phyloP scores from a whole-genome alignment of 2,888 invertebrate species.

The Bugulina stolonifera region DNA sequence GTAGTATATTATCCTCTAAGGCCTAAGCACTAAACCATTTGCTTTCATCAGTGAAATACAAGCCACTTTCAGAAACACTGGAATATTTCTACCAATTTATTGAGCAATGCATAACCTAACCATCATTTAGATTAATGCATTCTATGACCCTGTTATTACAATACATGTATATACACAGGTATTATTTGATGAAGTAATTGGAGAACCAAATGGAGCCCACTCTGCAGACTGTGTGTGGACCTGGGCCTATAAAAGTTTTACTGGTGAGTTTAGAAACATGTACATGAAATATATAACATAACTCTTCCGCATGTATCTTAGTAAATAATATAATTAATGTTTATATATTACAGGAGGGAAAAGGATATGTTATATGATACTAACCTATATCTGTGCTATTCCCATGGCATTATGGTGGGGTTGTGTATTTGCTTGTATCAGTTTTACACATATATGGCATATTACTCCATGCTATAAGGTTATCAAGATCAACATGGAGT shows the following conservation, averaged over 20 bases:
- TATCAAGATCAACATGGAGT: conserved; percentile 64
- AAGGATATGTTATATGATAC: conserved; percentile 64
- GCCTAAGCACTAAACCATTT: too few relatives aligned
- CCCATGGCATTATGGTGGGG: conserved; percentile 61
- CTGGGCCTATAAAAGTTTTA: conserved; percentile 63
- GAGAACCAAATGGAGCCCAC: conserved; percentile 35
- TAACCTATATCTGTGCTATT: conserved; percentile 64
- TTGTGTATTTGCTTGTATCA: conserved; percentile 54
- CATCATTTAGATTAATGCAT: too few relatives aligned
- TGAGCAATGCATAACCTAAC: too few relatives aligned
- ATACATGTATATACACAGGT: too few relatives aligned
- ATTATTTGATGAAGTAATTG: conserved; percentile 34
- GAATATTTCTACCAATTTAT: too few relatives aligned
- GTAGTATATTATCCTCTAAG: too few relatives aligned
- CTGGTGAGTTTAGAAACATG: too few relatives aligned
- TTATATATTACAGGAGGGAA: conserved; percentile 54
- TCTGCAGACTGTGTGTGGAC: conserved; percentile 66
- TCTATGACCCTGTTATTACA: too few relatives aligned
- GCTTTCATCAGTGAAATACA: too few relatives aligned
- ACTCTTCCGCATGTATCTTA: too few relatives aligned
- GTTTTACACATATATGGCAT: conserved; percentile 65
- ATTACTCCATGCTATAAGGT: conserved; percentile 64
- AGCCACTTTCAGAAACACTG: too few relatives aligned
- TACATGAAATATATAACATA: too few relatives aligned
- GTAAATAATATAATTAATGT: background rate